Base-by-base conservation (phyloP, 2,888 invertebrate genomes). In the Macroteleia sp. region DNA sequence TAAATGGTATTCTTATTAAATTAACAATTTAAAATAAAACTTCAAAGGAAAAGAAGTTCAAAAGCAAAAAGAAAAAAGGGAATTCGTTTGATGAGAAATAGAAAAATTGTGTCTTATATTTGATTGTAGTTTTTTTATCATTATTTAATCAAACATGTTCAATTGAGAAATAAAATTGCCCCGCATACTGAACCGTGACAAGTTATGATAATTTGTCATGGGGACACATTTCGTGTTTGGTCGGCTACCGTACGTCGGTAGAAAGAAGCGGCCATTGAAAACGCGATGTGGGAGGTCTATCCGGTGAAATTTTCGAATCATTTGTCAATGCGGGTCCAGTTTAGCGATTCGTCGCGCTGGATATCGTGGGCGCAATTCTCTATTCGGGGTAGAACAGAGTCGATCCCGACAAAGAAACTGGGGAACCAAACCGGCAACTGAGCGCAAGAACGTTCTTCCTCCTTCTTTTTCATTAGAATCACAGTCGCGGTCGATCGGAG, bases 291-390 rank as follows among this genome's bases (percentile, higher is more conserved):
- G 87, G 87, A 87, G 87, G 87, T 87, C 79, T 36, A 56, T 57
- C 71, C 77, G 77, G 77, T 73, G 85, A 81, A 77, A 46, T 81
- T 81, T 84, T 87, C 79, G 84, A 88, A 89, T 89, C 89, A 89
- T 90, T 90, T 89, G 89, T 90, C 90, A 89, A 89, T 89, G 86
- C 85, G 85, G 80, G 86, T 82, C 87, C 88, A 88, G 89, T 89
- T 88, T 86, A 86, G 83, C 86, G 82, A 90, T 90, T 90, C 88
- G 90, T 88, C 83, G 84, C 88, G 62, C 67, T 59, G 71, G 44
- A 32, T 61, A 67, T 74, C 73, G 50, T 62, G 41, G 61, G 20
- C 61, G 61, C 66, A 41, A 42, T 48, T 46, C 22, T 78, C 80
- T 78, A 76, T 82, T 81, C 81, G 69, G 76, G 69, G 57, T 71